These are phyloP conservation scores for Zootermopsis nevadensis DNA, from an alignment of 2,888 invertebrate genomes.

Conservation along the genomic window DNA sequence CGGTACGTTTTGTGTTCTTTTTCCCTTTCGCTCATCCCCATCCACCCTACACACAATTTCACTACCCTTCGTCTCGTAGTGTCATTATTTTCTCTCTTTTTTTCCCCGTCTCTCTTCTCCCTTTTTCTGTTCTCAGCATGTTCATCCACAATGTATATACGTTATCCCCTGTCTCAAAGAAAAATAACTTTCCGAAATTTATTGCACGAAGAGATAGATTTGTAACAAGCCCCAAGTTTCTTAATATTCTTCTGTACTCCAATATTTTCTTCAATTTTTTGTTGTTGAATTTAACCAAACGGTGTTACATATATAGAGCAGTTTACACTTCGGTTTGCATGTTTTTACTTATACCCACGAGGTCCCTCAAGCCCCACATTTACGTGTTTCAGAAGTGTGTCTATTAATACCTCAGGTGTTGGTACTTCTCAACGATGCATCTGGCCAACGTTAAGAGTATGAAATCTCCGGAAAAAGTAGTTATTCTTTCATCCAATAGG, in stretches of 20 bases:
- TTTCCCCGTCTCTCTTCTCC: background rate
- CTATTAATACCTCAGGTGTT: too few relatives aligned
- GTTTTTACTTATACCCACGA: too few relatives aligned
- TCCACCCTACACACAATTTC: background rate
- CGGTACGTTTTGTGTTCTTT: conserved; percentile 6
- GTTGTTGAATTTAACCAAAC: too few relatives aligned
- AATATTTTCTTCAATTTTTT: too few relatives aligned
- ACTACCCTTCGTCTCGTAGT: background rate
- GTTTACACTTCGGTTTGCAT: too few relatives aligned
- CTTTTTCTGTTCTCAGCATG: background rate
- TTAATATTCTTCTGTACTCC: background rate
- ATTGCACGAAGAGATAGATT: background rate
- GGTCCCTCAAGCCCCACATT: too few relatives aligned
- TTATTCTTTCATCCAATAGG: too few relatives aligned
- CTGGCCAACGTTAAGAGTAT: too few relatives aligned
- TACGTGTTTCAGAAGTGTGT: too few relatives aligned
- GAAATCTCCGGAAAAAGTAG: too few relatives aligned
- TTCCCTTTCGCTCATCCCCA: background rate
- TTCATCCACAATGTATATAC: background rate
- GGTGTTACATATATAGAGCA: too few relatives aligned
- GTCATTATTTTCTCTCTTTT: background rate
- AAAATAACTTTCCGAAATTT: background rate
- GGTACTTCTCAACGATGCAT: too few relatives aligned
- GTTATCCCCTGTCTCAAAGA: background rate
- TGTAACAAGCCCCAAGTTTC: background rate